Base-by-base conservation (phyloP, 2,113 vertebrate genomes). In the Rana temporaria region DNA sequence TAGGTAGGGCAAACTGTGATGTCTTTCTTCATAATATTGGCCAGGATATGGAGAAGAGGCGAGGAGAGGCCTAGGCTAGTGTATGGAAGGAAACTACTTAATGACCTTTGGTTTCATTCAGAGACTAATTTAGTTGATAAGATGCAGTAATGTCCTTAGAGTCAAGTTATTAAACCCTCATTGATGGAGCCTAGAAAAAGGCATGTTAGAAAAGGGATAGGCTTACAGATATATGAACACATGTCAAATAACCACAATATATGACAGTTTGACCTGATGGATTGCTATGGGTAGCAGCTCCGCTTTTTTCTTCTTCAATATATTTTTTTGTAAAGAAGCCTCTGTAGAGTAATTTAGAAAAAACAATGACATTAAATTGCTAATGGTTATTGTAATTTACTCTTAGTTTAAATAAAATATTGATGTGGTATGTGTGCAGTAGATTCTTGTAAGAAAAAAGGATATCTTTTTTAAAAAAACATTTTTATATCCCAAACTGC, bases 71-170 rank as follows among this genome's bases (percentile, higher is more conserved):
- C 87, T 82, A 81, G 71, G 88, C 85, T 79, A 52, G 42, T 42
- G 7, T 42, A 63, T 38, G 20, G n/a, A 48, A 77, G 17, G 6
- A 65, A 65, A 52, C 59, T 22, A 22, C 78, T 84, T 85, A 90
- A 85, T 90, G 91, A 92, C 90, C 91, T 92, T 91, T 92, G 91
- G 85, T 89, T 87, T 86, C 86, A 84, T 79, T 87, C 81, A 85
- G 90, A 90, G 71, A 81, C 89, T 88, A 88, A 86, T 89, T 91
- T 90, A 87, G 88, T 87, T 90, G 90, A 91, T 91, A 90, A 93
- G 89, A 90, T 86, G 82, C 70, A 76, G 55, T 67, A 63, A 67
- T 34, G 38, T 67, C 20, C 48, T 78, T 34, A 67, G 34, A 56
- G 38, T 78, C 42, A 32, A 52, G 86, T 86, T 89, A 92, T 93